Percentiles rank a stretch among this genome's conserved stretches.
phyloP scores from a whole-genome alignment of 1,140 invertebrate genomes.

The Tetranychus cinnabarinus region DNA sequence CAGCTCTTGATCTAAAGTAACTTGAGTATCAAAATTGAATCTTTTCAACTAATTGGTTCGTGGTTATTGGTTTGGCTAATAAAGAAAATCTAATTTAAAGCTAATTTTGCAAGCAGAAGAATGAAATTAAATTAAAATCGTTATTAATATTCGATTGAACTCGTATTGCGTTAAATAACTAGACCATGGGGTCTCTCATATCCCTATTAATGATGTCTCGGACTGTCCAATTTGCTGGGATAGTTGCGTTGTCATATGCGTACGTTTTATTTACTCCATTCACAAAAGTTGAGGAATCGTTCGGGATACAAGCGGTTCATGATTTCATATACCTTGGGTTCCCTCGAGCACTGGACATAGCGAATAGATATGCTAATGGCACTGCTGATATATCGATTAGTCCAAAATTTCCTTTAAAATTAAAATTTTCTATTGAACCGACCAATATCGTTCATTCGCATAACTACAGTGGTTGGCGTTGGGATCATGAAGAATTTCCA shows the following conservation, averaged over 20 bases:
- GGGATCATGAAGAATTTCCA: slow-evolving; percentile 93
- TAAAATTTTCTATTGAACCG: not conserved
- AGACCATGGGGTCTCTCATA: not conserved
- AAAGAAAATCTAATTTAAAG: too few relatives aligned
- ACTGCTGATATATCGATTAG: not conserved
- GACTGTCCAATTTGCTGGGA: not conserved
- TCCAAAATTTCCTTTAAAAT: not conserved
- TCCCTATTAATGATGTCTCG: not conserved
- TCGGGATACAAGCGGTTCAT: slow-evolving; percentile 92
- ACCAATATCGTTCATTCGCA: not conserved
- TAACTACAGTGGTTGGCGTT: slow-evolving; percentile 20
- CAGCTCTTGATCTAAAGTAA: too few relatives aligned
- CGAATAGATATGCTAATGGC: not conserved
- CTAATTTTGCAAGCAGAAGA: too few relatives aligned
- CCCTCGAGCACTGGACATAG: not conserved
- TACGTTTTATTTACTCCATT: slow-evolving; percentile 36
- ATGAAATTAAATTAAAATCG: too few relatives aligned
- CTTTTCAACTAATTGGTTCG: too few relatives aligned
- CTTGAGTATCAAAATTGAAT: too few relatives aligned
- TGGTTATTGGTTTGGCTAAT: too few relatives aligned
- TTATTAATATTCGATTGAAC: too few relatives aligned
- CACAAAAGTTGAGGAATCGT: slow-evolving; percentile 99
- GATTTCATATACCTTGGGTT: slow-evolving; percentile 70
- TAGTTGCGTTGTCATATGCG: not conserved
- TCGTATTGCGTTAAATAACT: too few relatives aligned